Conservation (phyloP, 2,113 vertebrate genomes). For the Toxostoma redivivum region DNA sequence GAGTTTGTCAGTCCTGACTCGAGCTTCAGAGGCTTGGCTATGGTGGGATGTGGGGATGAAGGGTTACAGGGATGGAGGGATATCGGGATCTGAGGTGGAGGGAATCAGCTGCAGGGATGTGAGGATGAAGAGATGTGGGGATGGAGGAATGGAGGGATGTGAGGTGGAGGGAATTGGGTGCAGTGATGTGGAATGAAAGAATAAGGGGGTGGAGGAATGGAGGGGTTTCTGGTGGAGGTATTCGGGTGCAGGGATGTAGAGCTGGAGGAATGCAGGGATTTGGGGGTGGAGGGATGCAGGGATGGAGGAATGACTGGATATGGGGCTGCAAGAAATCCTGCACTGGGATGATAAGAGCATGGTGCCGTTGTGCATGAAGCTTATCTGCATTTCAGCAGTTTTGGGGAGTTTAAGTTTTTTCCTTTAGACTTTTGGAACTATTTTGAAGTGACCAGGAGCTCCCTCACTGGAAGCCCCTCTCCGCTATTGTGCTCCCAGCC, state of each 20-base stretch:
- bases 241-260: too few species aligned
- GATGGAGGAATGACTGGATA: neutral
- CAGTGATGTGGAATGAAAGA: too few species aligned
- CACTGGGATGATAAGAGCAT: accelerated
- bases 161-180: too few species aligned
- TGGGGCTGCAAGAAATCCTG: neutral
- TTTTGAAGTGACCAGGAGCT: neutral
- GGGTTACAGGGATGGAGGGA: neutral
- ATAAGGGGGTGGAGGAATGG: neutral
- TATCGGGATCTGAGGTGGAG: accelerated
- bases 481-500: neutral
- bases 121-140: neutral
- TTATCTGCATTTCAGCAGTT: neutral
- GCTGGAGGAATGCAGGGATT: accelerated
- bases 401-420: neutral
- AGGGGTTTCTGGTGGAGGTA: neutral
- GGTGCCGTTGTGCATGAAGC: neutral
- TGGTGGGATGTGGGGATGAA: neutral
- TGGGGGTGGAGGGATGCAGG: too few species aligned
- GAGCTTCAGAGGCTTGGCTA: accelerated
- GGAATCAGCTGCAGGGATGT: too few species aligned
- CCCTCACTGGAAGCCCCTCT: neutral
- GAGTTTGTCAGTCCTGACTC: neutral
- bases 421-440: neutral
- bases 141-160: too few species aligned